These are phyloP conservation scores for Willowsia nigromaculata DNA, from an alignment of 2,888 invertebrate genomes.

Conservation along the genomic window DNA sequence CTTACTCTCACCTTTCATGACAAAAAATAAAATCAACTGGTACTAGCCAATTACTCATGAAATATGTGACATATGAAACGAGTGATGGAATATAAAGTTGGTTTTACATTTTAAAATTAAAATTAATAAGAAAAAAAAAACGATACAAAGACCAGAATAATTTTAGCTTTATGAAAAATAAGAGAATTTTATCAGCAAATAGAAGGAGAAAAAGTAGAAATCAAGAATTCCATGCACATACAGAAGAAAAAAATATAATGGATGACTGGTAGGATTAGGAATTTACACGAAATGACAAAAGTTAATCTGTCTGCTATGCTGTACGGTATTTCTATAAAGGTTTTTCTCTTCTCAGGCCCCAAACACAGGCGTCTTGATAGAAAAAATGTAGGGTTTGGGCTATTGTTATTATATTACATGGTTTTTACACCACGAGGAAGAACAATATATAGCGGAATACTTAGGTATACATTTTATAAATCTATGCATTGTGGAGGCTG, in stretches of 20 bases:
- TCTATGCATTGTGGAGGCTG: neutral
- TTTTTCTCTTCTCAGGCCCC: conserved; percentile 26
- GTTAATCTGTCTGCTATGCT: conserved; percentile 23
- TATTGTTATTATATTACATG: neutral
- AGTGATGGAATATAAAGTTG: neutral
- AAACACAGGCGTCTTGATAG: conserved; percentile 21
- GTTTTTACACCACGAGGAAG: neutral
- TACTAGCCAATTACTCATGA: neutral
- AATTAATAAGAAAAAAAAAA: neutral
- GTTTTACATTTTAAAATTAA: neutral
- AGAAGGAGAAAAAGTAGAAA: neutral
- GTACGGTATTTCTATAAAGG: conserved; percentile 29
- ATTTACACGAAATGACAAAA: conserved; percentile 43
- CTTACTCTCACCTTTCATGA: neutral
- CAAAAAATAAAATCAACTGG: neutral
- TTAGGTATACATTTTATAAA: too few relatives aligned
- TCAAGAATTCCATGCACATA: conserved; percentile 31
- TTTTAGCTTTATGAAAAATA: neutral
- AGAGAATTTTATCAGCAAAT: neutral
- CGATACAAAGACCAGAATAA: neutral
- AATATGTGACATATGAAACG: neutral
- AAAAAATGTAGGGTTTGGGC: neutral
- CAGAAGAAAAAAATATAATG: conserved; percentile 8
- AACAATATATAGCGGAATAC: neutral
- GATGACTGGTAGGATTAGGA: conserved; percentile 35